Conservation (phyloP, 2,113 vertebrate species). For the Podarcis cretensis region DNA sequence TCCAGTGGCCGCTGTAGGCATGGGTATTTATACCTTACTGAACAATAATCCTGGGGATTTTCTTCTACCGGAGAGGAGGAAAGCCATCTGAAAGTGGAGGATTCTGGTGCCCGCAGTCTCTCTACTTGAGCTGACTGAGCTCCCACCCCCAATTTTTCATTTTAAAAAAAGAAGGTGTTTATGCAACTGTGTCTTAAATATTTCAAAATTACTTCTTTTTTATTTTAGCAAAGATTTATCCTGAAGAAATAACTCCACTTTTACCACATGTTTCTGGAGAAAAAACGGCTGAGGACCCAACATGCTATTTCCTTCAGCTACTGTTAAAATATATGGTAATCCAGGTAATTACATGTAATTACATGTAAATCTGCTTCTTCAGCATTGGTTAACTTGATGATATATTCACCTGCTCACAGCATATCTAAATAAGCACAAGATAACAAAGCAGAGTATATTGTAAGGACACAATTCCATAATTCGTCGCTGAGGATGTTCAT, state of each 20-base stretch:
- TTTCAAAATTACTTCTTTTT: constrained; percentile 7
- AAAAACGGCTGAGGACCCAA: constrained; percentile 91
- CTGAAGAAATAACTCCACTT: constrained; percentile 94
- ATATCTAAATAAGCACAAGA: neutral
- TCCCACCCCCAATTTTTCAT: no score
- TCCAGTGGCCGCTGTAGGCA: no score
- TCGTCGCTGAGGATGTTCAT: neutral
- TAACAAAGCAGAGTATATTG: neutral
- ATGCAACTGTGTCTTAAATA: rapidly evolving
- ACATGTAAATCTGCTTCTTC: neutral
- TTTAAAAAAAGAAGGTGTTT: neutral
- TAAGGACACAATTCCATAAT: neutral
- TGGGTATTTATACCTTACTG: no score
- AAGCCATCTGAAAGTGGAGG: no score
- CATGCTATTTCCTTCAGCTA: constrained; percentile 93
- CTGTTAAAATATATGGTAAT: constrained; percentile 95
- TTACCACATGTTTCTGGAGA: constrained; percentile 89
- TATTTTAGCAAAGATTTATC: constrained; percentile 87
- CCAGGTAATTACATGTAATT: constrained; percentile 81
- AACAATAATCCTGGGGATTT: no score
- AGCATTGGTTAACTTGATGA: neutral
- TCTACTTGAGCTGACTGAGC: no score
- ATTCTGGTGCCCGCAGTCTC: no score
- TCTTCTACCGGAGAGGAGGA: no score
- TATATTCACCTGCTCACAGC: neutral